Evolutionary conservation across 2,888 invertebrate genomes (phyloP).

Genomic region (Lasioglossum lativentre): DNA sequence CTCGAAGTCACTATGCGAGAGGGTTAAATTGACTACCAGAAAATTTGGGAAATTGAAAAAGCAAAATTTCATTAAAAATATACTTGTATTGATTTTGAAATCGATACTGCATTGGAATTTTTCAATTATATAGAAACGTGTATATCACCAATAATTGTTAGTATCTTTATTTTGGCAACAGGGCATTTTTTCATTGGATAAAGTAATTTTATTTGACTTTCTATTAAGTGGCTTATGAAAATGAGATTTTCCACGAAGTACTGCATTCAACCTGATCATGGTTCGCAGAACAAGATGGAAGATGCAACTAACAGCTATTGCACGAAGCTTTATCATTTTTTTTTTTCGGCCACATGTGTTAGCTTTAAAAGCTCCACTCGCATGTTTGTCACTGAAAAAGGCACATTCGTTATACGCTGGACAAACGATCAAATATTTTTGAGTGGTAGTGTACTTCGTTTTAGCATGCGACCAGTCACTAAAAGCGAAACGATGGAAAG

Average conservation of each 20-base stretch:
- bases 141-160: no score
- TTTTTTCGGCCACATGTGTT: neutral
- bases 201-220: neutral
- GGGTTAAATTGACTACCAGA: no score
- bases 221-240: neutral
- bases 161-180: neutral
- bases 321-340: neutral
- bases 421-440: slow-evolving; percentile 6
- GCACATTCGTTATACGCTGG: neutral
- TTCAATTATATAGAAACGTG: neutral
- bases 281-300: neutral
- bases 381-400: neutral
- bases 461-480: neutral
- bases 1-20: no score
- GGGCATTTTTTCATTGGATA: neutral
- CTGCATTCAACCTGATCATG: neutral
- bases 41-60: no score
- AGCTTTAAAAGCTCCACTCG: slow-evolving; percentile 2
- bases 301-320: neutral
- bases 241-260: neutral
- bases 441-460: slow-evolving; percentile 4
- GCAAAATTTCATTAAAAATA: no score
- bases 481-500: neutral
- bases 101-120: no score
- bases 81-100: no score